Evolutionary conservation across 2,888 invertebrate species (phyloP).

Genomic region (Drosophila hamatofila): DNA sequence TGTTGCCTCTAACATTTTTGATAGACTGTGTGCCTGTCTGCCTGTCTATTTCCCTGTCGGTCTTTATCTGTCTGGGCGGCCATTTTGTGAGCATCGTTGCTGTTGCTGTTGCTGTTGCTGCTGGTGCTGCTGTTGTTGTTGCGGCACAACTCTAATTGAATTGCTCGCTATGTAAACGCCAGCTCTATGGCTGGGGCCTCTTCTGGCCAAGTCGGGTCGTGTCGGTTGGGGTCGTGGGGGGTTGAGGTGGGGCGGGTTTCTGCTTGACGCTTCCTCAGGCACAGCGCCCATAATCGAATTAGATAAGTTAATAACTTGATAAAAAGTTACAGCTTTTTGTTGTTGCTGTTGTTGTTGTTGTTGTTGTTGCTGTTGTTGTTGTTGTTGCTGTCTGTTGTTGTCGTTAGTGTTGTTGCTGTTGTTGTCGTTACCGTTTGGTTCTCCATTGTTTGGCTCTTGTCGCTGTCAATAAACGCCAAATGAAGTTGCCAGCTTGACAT

Average conservation of each 20-base stretch:
- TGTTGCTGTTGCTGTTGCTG: slow-evolving; percentile 43
- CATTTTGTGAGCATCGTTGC: slow-evolving; percentile 37
- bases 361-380: slow-evolving; percentile 23
- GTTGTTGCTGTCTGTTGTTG: slow-evolving; percentile 18
- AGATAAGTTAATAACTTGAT: slow-evolving; percentile 82
- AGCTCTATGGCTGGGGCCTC: slow-evolving; percentile 18
- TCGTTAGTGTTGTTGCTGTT: slow-evolving; percentile 38
- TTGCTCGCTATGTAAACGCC: slow-evolving; percentile 70
- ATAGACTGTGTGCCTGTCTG: slow-evolving; percentile 32
- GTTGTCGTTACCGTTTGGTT: slow-evolving; percentile 51
- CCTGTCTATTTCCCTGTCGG: slow-evolving; percentile 42
- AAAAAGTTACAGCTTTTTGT: slow-evolving; percentile 72
- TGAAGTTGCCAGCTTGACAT: slow-evolving; percentile 71
- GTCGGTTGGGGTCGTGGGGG: not conserved
- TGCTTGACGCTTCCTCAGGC: slow-evolving; percentile 35
- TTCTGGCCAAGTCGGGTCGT: not conserved
- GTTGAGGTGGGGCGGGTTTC: not conserved
- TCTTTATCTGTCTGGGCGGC: slow-evolving; percentile 47
- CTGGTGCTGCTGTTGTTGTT: slow-evolving; percentile 42
- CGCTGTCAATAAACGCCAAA: slow-evolving; percentile 75
- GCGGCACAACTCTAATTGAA: slow-evolving; percentile 75
- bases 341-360: slow-evolving; percentile 37
- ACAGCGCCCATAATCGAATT: slow-evolving; percentile 74
- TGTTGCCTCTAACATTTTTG: slow-evolving; percentile 33
- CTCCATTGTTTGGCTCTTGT: slow-evolving; percentile 73